These are phyloP conservation scores for Ophioderma brevispina DNA, from an alignment of 35 echinoderm and acorn worm genomes.

Conservation along the genomic window DNA sequence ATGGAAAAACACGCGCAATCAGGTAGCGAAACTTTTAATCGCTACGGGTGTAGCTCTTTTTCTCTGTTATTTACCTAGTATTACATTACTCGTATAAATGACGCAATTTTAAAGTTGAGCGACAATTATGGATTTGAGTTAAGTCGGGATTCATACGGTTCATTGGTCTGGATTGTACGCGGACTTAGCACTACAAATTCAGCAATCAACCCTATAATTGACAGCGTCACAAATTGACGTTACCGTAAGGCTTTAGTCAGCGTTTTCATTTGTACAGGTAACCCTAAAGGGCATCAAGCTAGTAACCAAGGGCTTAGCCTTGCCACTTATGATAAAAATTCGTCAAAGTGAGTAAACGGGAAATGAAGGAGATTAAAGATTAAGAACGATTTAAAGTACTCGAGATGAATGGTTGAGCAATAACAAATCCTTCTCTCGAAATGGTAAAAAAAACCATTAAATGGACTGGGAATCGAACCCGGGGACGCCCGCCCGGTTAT, in stretches of 20 bases:
- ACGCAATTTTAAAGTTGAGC: neutral
- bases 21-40: neutral
- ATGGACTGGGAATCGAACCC: no score
- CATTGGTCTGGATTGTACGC: neutral
- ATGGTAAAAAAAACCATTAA: no score
- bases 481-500: no score
- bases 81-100: neutral
- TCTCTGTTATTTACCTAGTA: neutral
- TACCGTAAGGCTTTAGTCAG: neutral
- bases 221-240: neutral
- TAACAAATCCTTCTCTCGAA: no score
- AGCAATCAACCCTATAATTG: neutral
- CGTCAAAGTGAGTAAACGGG: no score
- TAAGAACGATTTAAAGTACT: no score
- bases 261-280: no score
- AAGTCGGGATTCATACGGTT: neutral
- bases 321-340: no score
- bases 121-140: neutral
- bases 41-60: neutral
- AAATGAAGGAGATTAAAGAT: no score
- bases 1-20: neutral
- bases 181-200: neutral
- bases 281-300: no score
- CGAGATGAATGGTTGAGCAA: no score
- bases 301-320: no score